Evolutionary conservation across 2,113 vertebrate genomes (phyloP), one percentile per base, ranked within the genome.

Genomic region (Trematomus loennbergii): DNA sequence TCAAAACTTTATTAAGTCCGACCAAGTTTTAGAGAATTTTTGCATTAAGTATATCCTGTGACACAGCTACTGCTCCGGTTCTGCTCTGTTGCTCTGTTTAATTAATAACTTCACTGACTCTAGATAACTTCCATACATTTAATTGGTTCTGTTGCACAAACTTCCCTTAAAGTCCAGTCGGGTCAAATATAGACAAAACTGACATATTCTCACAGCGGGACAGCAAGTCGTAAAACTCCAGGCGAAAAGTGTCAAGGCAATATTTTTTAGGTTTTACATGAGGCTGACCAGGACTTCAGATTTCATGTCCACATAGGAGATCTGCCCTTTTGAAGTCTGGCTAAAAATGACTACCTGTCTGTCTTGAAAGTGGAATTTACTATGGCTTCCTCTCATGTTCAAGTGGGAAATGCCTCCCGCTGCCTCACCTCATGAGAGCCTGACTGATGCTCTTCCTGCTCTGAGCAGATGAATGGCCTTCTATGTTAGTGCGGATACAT

Each of bases 381-480:
- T 12, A 16, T n/a, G 33, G 25, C 33, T 85, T 75, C 61, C 49
- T 83, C 69, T 83, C 72, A 72, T 84, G 78, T 81, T 85, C 53
- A 68, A 82, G 52, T 67, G 79, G 53, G 83, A 83, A 89, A 82
- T 76, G 70, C 59, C 74, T 80, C 53, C 68, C 15, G 0, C 15
- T 64, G 17, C 72, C 75, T 82, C 40, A 46, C 61, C 83, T 84
- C 61, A 63, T 85, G 92, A 85, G 88, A 90, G 86, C 55, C 46
- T 86, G 90, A 93, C 87, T 83, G 89, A 94, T 88, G 78, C 81
- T 9, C 59, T 67, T 86, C 70, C 69, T 82, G 76, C 71, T 83
- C 49, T 60, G 29, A 33, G 29, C 50, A 67, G 40, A 85, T 62
- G 84, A 87, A 86, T 75, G 52, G 80, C 53, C 72, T 72, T 67